Evolutionary conservation across 2,797 vertebrate genomes (phyloP), one percentile per base, ranked within the genome.

Genomic region (Enteromius afrohamiltoni): DNA sequence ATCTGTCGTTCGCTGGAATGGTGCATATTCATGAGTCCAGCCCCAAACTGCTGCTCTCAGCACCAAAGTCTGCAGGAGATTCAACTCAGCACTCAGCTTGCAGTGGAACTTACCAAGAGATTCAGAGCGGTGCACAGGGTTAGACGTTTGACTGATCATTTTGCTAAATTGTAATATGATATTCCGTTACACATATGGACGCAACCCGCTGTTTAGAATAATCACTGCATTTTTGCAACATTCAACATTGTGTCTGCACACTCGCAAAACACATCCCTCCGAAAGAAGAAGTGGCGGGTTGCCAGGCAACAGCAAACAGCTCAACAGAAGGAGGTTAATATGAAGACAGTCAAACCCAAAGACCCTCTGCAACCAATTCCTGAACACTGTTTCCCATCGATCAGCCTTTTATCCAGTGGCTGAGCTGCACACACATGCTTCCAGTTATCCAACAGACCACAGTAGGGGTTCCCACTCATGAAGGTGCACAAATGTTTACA

Each of bases 301-400:
- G 94, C 95, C 94, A 94, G 90, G 94, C 93, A 95, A 95, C 94
- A 89, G 91, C 91, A 90, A 91, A 91, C 92, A 88, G 90, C 90
- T 89, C 34, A 42, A 67, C 91, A 79, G 89, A 87, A 85, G 88
- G 69, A 89, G 90, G 87, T 90, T 86, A 88, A 87, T 86, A 78
- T 83, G 45, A 82, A 86, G 86, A 88, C 87, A 89, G 91, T 91
- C 91, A 74, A 88, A 89, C 91, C 85, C 53, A 77, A 65, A 88
- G 88, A 49, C 47, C 60, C 45, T 6, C 73, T 55, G 73, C 49
- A 83, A 64, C 70, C 71, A 76, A 53, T 53, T 75, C 42, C 45
- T 71, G 42, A 81, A 51, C 68, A n/a, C 14, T 1, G 8, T 53
- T 67, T 62, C 29, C 34, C 77, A 80, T 73, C 80, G 26, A 62